Conservation (phyloP, 92 coral and sea anemone genomes). For the Epizoanthus rinbou region DNA sequence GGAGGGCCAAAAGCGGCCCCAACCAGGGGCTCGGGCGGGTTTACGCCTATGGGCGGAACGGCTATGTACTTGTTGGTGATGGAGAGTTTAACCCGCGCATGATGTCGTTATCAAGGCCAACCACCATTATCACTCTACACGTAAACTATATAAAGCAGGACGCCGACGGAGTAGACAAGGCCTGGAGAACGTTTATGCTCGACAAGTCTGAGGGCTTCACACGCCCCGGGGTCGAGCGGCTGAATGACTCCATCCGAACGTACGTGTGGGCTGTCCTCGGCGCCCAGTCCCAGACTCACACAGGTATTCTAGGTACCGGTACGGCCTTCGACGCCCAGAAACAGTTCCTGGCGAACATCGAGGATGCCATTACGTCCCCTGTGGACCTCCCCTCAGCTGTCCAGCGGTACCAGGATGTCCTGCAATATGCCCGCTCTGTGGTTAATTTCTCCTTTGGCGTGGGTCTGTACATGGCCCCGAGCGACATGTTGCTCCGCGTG, state of each 20-base stretch:
- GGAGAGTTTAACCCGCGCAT: too few relatives aligned
- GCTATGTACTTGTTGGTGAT: too few relatives aligned
- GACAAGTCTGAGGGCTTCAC: conserved; percentile 12
- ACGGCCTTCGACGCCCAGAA: neutral
- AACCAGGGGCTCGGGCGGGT: too few relatives aligned
- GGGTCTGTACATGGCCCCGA: neutral
- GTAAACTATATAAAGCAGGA: too few relatives aligned
- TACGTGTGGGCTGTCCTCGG: conserved; percentile 9
- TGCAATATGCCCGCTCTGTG: neutral
- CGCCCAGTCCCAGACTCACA: neutral
- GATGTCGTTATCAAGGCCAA: too few relatives aligned
- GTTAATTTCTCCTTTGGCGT: neutral
- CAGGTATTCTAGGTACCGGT: neutral
- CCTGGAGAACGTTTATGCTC: conserved; percentile 9
- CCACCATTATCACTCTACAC: too few relatives aligned
- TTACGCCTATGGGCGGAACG: too few relatives aligned
- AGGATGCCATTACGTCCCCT: neutral
- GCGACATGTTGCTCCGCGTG: neutral
- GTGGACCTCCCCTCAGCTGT: neutral
- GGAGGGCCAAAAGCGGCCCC: too few relatives aligned
- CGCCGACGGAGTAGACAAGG: conserved; percentile 4
- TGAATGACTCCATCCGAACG: conserved; percentile 13
- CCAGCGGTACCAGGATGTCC: neutral
- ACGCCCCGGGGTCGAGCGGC: neutral
- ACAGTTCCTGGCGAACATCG: neutral